Evolutionary conservation across 2,113 vertebrate species (phyloP).

Genomic region (Equus przewalskii): DNA sequence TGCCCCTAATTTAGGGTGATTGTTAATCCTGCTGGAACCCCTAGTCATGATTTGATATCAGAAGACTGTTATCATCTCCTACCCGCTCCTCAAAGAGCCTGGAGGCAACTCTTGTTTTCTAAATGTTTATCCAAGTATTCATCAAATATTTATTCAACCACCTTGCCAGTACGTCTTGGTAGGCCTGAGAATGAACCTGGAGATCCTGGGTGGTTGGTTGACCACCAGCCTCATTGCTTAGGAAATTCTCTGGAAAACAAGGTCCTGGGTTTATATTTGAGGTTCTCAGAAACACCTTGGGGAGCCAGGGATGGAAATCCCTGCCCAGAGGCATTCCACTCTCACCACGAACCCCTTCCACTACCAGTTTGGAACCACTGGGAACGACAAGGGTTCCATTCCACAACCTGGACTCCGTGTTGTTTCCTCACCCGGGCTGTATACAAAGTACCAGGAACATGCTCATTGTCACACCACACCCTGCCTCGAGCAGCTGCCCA

Average conservation of each 20-base stretch:
- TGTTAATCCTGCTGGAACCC: neutral
- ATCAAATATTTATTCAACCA: neutral
- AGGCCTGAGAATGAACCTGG: neutral
- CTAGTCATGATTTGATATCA: neutral
- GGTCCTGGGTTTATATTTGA: neutral
- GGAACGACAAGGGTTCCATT: neutral
- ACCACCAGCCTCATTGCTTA: neutral
- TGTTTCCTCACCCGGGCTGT: neutral
- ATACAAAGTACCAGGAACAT: neutral
- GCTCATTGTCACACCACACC: rapidly evolving
- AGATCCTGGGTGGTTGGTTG: neutral
- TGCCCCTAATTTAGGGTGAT: neutral
- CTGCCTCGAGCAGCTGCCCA: neutral
- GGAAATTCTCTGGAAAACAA: neutral
- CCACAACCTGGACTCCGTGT: neutral
- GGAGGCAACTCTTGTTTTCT: neutral
- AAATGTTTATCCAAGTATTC: neutral
- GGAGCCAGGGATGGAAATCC: neutral
- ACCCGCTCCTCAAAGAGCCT: neutral
- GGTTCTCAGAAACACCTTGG: neutral
- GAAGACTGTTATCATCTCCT: neutral
- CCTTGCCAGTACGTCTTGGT: neutral
- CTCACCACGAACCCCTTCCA: neutral
- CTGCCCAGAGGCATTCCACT: neutral
- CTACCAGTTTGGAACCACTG: neutral